Evolutionary conservation across 2,797 vertebrate species (phyloP).

Genomic region (Pipistrellus nathusii): DNA sequence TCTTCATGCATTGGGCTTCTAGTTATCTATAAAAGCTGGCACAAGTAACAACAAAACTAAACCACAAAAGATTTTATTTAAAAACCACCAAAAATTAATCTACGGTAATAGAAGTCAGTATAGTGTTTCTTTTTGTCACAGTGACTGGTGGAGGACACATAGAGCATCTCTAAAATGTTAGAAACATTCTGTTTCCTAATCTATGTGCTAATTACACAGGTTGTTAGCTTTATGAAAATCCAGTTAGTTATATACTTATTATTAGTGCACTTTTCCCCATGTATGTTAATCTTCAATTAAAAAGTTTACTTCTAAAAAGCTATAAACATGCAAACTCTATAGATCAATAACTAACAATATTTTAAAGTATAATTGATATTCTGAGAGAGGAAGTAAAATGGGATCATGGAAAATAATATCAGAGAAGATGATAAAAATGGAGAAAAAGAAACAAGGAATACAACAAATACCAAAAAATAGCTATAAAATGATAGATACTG

Average conservation of each 20-base stretch:
- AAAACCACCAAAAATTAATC: conserved; percentile 9
- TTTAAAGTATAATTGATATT: not conserved
- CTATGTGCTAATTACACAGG: not conserved
- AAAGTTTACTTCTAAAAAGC: conserved; percentile 25
- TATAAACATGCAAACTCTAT: not conserved
- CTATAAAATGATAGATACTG: not conserved
- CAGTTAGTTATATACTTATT: not conserved
- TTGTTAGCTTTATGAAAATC: not conserved
- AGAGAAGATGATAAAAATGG: not conserved
- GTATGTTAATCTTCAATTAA: not conserved
- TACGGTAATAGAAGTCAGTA: not conserved
- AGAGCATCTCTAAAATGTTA: not conserved
- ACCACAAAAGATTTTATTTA: not conserved
- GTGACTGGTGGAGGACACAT: not conserved
- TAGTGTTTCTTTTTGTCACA: not conserved
- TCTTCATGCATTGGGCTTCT: too few relatives aligned
- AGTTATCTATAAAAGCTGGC: not conserved
- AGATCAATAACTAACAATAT: not conserved
- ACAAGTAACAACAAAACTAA: not conserved
- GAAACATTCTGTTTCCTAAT: not conserved
- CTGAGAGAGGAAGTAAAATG: not conserved
- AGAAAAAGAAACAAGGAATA: not conserved
- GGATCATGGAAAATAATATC: conserved; percentile 6
- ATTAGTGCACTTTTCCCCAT: not conserved
- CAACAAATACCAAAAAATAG: not conserved